Evolutionary conservation across 1,140 invertebrate species (phyloP), one percentile per base, ranked within the genome.

Genomic region (Trachymyrmex cornetzi): DNA sequence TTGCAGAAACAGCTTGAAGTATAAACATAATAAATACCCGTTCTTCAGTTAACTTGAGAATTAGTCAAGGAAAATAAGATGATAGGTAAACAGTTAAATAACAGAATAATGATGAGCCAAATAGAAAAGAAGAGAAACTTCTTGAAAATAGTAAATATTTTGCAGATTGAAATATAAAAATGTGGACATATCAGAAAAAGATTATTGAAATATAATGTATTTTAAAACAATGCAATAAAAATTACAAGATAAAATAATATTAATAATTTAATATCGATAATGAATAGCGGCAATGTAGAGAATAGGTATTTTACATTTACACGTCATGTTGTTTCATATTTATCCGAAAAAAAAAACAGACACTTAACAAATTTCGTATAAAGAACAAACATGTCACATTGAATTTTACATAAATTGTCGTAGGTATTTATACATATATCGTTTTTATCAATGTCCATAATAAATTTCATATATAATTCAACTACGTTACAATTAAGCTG

Each of bases 161-260:
- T 44, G 55, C 12, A 44, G 34, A 24, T 7, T n/a, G 7, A 30
- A 75, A 7, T 61, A 16, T 57, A 75, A 61, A 75, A 22, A 44
- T 19, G 50, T 57, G 7, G 14, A 59, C n/a, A 55, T 19, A 74
- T 27, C 5, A 59, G 50, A 75, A 61, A 5, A 24, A 57, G n/a
- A 59, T 61, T 75, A 44, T 0, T 44, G 7, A 75, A 7, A 59
- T 75, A 11, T 44, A 22, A 30, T 30, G 30, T 72, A 57, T 75
- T 75, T 61, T 38, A 7, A 38, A 38, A n/a, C 12, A 57, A 19
- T 16, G 2, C 30, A 22, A 27, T 22, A n/a, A 9, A 55, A 55
- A 74, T 74, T 74, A 30, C 71, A 38, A 16, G n/a, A 34, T 74
- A 74, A 57, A 34, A 74, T 57, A 34, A 57, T 34, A 24, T 48